Evolutionary conservation across 2,113 vertebrate genomes (phyloP), one percentile per base, ranked within the genome.

Genomic region (Laterallus jamaicensis): DNA sequence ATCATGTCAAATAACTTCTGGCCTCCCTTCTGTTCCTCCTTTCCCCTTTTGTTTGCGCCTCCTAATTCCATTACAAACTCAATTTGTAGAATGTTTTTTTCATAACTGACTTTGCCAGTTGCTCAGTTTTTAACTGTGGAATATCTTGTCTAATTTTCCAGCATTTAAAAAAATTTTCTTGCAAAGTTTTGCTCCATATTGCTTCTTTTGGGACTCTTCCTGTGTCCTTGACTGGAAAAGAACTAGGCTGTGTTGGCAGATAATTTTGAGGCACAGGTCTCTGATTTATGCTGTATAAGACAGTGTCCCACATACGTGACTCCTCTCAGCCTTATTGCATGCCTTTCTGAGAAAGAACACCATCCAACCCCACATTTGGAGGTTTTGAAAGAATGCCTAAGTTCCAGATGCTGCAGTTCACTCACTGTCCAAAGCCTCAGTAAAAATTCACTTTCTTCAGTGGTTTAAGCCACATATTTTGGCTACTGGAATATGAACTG

Each of bases 1-100:
- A 75, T 93, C 56, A 75, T 60, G 52, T 84, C 80, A 83, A 13
- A 67, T 32, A 91, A 70, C 42, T 96, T 92, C 86, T 91, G 60
- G 32, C 18, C 26, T 86, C 52, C 73, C 68, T 91, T 95, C 68
- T 92, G 80, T 81, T 96, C 52, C 25, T 88, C 7, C 25, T 88
- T 90, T 86, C 12, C 28, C 4, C 7, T 80, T 90, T 92, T 62
- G 40, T 88, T 93, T 83, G 11, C 86, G 52, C 28, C 15, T 79
- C 7, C 39, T 82, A 71, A 62, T 75, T 94, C n/a, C 5, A 26
- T 64, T 58, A 47, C 22, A 81, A 59, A 69, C 19, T 88, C 40
- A 31, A 82, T 59, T 55, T 82, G 10, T 60, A 73, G 59, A 60
- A 62, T 56, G 11, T 1, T 70, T 80, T 85, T 62, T 79, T 44